These are phyloP conservation scores for Tapirus indicus DNA, from an alignment of 2,797 vertebrate species.

Conservation along the genomic window DNA sequence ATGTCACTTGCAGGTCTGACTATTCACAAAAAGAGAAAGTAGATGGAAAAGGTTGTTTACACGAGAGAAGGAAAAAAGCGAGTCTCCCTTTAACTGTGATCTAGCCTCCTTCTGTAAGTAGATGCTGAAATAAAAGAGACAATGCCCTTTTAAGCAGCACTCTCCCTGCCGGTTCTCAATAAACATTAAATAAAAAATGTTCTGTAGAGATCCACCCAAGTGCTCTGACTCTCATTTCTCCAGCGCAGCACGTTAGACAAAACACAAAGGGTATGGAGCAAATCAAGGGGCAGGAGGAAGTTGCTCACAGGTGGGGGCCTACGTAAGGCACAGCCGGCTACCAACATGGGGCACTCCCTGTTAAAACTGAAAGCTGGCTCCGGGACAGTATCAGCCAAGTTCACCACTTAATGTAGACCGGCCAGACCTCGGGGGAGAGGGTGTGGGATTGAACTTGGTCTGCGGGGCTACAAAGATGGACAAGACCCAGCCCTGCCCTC, in stretches of 20 bases:
- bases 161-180: neutral
- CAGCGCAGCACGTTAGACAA: neutral
- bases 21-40: neutral
- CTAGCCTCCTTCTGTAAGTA: neutral
- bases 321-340: neutral
- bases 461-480: neutral
- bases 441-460: neutral
- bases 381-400: neutral
- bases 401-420: neutral
- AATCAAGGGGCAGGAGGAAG: neutral
- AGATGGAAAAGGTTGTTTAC: neutral
- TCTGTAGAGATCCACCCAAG: neutral
- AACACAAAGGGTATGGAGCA: neutral
- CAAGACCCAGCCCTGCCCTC: neutral
- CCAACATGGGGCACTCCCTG: neutral
- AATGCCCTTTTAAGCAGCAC: neutral
- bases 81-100: neutral
- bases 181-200: neutral
- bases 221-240: neutral
- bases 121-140: neutral
- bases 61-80: neutral
- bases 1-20: neutral
- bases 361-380: neutral
- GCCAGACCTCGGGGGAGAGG: accelerated
- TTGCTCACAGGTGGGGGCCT: neutral